phyloP scores from a whole-genome alignment of 2,888 invertebrate genomes.

The Kuschelorhynchus macadamiae region DNA sequence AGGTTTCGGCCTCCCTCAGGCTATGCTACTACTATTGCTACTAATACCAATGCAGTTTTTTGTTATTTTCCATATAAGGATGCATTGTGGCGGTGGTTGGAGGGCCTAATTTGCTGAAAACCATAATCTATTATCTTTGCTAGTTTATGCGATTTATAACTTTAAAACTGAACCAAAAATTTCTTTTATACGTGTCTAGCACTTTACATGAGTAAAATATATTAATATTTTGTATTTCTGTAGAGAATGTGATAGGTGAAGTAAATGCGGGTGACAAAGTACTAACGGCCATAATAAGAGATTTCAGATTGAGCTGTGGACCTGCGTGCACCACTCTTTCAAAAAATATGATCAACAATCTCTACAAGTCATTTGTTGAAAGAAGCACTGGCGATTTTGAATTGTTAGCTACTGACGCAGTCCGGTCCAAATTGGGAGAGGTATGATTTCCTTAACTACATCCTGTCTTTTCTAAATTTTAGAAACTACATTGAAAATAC shows the following conservation, averaged over 20 bases:
- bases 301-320: constrained; percentile 67
- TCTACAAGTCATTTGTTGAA: constrained; percentile 71
- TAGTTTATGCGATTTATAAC: no score
- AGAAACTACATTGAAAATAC: no score
- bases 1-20: no score
- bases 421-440: constrained; percentile 60
- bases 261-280: constrained; percentile 73
- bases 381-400: constrained; percentile 66
- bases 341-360: constrained; percentile 70
- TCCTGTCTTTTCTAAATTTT: no score
- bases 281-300: constrained; percentile 68
- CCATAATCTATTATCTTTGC: no score
- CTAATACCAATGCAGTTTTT: no score
- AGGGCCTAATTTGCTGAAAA: no score
- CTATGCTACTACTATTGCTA: no score
- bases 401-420: constrained; percentile 61
- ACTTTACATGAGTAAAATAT: neutral
- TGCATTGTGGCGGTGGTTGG: no score
- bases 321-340: constrained; percentile 69
- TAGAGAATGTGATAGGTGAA: constrained; percentile 75
- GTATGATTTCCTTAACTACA: constrained; percentile 56
- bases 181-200: no score
- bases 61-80: no score
- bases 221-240: constrained; percentile 41
- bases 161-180: no score